These are phyloP conservation scores for Ditylenchus dipsaci DNA, from an alignment of 1,140 invertebrate species.

Conservation along the genomic window DNA sequence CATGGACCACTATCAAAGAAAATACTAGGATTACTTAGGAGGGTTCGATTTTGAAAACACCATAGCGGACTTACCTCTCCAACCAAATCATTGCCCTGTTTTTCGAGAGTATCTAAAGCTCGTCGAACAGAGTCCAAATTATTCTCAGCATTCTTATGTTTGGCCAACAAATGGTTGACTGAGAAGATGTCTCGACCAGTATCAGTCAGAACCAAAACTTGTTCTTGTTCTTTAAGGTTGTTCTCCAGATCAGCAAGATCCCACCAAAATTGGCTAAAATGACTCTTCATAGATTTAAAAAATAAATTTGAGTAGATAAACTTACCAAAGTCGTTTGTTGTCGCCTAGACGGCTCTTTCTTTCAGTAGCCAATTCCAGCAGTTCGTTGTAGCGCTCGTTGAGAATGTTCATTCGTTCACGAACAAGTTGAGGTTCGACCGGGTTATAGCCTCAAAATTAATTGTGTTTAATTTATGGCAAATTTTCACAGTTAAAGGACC, in stretches of 20 bases:
- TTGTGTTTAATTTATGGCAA: not conserved
- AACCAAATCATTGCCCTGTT: constrained; percentile 66
- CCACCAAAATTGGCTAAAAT: constrained; percentile 91
- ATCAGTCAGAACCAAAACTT: constrained; percentile 75
- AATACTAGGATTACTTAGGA: no score
- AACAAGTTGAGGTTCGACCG: constrained; percentile 88
- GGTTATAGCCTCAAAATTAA: constrained; percentile 71
- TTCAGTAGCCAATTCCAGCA: constrained; percentile 88
- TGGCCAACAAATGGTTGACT: constrained; percentile 84
- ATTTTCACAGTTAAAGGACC: no score
- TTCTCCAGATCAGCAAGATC: constrained; percentile 99
- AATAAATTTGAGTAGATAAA: no score
- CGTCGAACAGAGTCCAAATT: constrained; percentile 87
- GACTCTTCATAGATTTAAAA: no score
- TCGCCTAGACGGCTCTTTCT: constrained; percentile 83
- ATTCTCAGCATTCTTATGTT: constrained; percentile 75
- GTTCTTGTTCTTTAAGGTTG: constrained; percentile 99
- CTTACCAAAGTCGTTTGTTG: constrained; percentile 75
- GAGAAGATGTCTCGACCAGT: constrained; percentile 91
- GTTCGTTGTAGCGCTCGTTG: constrained; percentile 78
- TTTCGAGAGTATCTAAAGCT: constrained; percentile 80
- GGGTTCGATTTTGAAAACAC: no score
- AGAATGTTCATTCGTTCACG: constrained; percentile 82
- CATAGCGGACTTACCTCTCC: not conserved
- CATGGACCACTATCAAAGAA: no score